Evolutionary conservation across 2,797 vertebrate genomes (phyloP).

Genomic region (Spea hammondii): DNA sequence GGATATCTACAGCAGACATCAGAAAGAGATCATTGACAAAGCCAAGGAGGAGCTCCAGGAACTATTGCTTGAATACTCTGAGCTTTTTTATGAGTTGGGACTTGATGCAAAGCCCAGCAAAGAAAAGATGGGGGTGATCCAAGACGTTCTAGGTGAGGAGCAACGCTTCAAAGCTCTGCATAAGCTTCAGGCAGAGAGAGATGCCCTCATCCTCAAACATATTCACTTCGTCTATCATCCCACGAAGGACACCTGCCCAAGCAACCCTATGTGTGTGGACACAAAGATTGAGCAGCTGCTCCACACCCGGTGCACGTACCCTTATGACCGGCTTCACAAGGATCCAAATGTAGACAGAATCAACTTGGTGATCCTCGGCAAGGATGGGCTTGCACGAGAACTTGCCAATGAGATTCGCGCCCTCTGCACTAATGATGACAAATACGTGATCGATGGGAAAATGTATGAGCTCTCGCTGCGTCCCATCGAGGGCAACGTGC

Average conservation of each 20-base stretch:
- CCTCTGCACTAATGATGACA: constrained; percentile 89
- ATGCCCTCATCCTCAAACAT: constrained; percentile 93
- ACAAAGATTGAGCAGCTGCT: constrained; percentile 87
- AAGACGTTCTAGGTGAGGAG: constrained; percentile 91
- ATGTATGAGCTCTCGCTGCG: constrained; percentile 89
- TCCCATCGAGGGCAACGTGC: constrained; percentile 96
- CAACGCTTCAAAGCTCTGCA: constrained; percentile 92
- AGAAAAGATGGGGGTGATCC: constrained; percentile 98
- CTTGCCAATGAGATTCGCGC: constrained; percentile 95
- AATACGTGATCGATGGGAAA: constrained; percentile 88
- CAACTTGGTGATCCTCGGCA: constrained; percentile 95
- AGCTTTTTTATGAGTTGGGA: constrained; percentile 96
- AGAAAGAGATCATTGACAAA: constrained; percentile 90
- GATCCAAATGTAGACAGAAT: constrained; percentile 82
- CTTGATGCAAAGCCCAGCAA: constrained; percentile 97
- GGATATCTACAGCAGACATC: constrained; percentile 92
- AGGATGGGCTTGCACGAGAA: constrained; percentile 90
- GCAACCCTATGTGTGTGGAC: constrained; percentile 84
- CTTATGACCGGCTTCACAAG: constrained; percentile 77
- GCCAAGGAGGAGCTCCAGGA: constrained; percentile 98
- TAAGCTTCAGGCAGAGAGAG: constrained; percentile 93
- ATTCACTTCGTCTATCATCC: constrained; percentile 98
- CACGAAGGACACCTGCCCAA: constrained; percentile 93
- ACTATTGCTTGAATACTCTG: constrained; percentile 92
- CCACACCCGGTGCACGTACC: constrained; percentile 74